Evolutionary conservation across 2,797 vertebrate genomes (phyloP).

Genomic region (Spinus olivaceus): DNA sequence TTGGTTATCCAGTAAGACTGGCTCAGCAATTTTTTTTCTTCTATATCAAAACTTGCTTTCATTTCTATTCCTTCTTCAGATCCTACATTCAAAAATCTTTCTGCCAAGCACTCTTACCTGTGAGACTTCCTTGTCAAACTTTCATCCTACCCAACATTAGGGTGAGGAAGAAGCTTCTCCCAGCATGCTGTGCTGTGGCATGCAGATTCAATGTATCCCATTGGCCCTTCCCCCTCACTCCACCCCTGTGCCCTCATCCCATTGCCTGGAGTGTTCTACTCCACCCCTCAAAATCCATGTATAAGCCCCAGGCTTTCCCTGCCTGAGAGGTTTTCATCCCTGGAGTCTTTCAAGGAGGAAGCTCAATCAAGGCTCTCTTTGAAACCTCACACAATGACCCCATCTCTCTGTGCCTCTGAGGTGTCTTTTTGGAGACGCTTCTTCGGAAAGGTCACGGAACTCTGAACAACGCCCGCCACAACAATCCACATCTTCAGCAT

Average conservation of each 20-base stretch:
- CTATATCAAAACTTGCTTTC: too few species aligned
- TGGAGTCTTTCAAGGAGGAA: not conserved
- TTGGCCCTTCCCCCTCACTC: not conserved
- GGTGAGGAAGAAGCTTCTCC: not conserved
- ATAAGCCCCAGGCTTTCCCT: not conserved
- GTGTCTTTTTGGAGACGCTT: not conserved
- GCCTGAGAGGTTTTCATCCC: not conserved
- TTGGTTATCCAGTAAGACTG: too few species aligned
- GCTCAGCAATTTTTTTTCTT: too few species aligned
- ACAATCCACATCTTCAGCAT: not conserved
- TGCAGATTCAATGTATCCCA: not conserved
- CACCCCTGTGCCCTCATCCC: not conserved
- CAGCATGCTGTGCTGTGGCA: not conserved
- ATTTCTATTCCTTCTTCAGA: too few species aligned
- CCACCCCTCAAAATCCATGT: not conserved
- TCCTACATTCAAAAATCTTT: too few species aligned
- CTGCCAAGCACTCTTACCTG: too few species aligned
- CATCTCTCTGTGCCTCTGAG: not conserved
- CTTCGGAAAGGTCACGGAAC: accelerated
- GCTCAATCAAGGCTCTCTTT: not conserved
- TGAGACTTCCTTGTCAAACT: too few species aligned
- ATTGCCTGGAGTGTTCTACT: not conserved
- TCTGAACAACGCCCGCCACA: accelerated
- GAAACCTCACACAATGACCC: not conserved
- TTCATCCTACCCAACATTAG: not conserved